Evolutionary conservation across 2,888 invertebrate species (phyloP).

Genomic region (Drosophila anceps): DNA sequence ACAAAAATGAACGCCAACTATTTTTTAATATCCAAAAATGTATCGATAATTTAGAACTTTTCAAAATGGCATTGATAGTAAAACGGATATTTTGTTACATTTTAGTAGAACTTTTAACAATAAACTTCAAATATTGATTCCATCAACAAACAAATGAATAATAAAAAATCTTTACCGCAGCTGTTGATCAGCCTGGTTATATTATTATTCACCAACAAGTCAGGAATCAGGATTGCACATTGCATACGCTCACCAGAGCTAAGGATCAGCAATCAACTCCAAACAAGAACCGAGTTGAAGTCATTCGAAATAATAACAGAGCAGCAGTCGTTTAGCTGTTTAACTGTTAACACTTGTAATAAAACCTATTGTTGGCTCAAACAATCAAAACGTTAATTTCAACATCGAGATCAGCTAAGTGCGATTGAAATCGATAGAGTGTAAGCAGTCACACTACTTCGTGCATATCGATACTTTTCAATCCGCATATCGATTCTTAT

Average conservation of each 20-base stretch:
- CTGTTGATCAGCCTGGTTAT: neutral
- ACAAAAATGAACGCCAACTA: neutral
- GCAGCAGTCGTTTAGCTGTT: neutral
- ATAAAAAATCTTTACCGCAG: too few relatives aligned
- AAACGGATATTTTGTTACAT: too few relatives aligned
- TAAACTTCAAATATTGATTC: too few relatives aligned
- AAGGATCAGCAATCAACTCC: neutral
- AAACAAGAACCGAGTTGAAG: neutral
- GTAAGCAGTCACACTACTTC: neutral
- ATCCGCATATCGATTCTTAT: neutral
- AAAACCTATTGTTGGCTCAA: neutral
- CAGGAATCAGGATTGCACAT: neutral
- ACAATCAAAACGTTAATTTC: neutral
- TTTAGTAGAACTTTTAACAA: too few relatives aligned
- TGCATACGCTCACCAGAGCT: neutral
- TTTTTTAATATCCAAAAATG: too few relatives aligned
- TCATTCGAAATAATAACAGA: neutral
- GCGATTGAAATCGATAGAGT: neutral
- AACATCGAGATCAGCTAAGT: neutral
- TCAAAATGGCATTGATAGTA: too few relatives aligned
- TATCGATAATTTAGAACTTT: too few relatives aligned
- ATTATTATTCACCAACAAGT: too few relatives aligned
- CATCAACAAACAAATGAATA: too few relatives aligned
- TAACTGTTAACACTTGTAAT: too few relatives aligned
- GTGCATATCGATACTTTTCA: slow-evolving; percentile 18